Conservation (phyloP, 2,797 vertebrate genomes). For the Oryzias dopingdopingensis region DNA sequence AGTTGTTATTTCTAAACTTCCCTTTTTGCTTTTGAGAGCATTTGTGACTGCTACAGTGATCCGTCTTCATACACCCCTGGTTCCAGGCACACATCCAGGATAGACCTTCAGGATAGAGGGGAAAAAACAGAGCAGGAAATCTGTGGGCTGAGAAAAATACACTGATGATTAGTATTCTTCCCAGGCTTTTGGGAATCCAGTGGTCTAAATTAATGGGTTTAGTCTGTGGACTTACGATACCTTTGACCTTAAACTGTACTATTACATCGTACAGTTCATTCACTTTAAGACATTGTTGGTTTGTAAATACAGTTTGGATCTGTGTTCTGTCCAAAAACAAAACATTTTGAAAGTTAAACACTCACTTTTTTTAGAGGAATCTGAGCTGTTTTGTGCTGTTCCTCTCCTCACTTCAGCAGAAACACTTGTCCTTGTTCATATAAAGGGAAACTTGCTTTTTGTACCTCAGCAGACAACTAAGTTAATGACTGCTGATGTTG, state of each 20-base stretch:
- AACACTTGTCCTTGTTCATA: too few species aligned
- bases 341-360: too few species aligned
- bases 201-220: slow-evolving; percentile 24
- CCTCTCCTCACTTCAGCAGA: too few species aligned
- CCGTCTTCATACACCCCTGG: slow-evolving; percentile 27
- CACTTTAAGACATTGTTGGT: background rate
- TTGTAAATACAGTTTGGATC: background rate
- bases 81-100: slow-evolving; percentile 16
- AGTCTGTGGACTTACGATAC: slow-evolving; percentile 11
- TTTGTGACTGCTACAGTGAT: slow-evolving; percentile 41
- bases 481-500: background rate
- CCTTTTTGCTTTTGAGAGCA: slow-evolving; percentile 24
- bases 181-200: slow-evolving; percentile 20
- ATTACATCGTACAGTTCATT: slow-evolving; percentile 1
- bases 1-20: slow-evolving; percentile 55
- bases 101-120: slow-evolving; percentile 16
- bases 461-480: background rate
- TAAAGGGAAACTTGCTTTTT: background rate
- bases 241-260: slow-evolving; percentile 28
- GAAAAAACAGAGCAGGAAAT: slow-evolving; percentile 32
- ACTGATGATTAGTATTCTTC: slow-evolving; percentile 27
- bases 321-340: too few species aligned
- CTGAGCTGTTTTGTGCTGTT: too few species aligned
- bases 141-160: slow-evolving; percentile 27
- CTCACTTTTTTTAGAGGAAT: too few species aligned